These are phyloP conservation scores for Liasis olivaceus DNA, from an alignment of 2,797 vertebrate species.

Conservation along the genomic window DNA sequence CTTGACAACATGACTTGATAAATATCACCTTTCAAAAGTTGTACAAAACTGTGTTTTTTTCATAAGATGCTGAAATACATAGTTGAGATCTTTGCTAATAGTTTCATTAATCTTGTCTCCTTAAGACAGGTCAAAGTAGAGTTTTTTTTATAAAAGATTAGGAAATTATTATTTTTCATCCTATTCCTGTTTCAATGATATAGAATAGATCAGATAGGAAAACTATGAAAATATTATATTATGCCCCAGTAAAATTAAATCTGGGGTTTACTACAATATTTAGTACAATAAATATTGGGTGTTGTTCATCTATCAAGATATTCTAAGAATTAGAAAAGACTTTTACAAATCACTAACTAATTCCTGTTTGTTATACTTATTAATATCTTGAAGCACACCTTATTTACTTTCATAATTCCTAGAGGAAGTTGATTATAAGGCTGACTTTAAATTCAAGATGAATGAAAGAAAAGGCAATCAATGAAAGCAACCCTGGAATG, in stretches of 20 bases:
- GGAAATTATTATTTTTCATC: background rate
- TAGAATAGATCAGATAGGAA: background rate
- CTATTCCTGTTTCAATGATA: background rate
- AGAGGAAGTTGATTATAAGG: slow-evolving; percentile 73
- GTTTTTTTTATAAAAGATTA: slow-evolving; percentile 7
- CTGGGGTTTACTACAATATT: background rate
- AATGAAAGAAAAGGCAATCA: slow-evolving; percentile 38
- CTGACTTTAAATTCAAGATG: slow-evolving; percentile 48
- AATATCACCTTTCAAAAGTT: background rate
- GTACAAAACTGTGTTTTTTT: background rate
- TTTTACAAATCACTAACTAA: slow-evolving; percentile 41
- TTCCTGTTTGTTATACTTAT: slow-evolving; percentile 67
- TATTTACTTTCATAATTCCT: slow-evolving; percentile 76
- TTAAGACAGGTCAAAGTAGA: background rate
- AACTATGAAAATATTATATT: background rate
- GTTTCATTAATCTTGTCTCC: background rate
- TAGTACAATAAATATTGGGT: slow-evolving; percentile 32
- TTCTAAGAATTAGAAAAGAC: slow-evolving; percentile 51
- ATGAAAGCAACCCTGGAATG: slow-evolving; percentile 40
- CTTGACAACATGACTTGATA: background rate
- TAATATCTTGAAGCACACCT: slow-evolving; percentile 76
- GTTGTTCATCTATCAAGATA: slow-evolving; percentile 44
- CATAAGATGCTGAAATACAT: background rate
- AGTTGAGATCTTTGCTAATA: background rate
- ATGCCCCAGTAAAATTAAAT: slow-evolving; percentile 31